Percentiles rank a stretch among this genome's conserved stretches.
Conservation (phyloP, 92 coral and sea anemone species). For the Epizoanthus scotinus region DNA sequence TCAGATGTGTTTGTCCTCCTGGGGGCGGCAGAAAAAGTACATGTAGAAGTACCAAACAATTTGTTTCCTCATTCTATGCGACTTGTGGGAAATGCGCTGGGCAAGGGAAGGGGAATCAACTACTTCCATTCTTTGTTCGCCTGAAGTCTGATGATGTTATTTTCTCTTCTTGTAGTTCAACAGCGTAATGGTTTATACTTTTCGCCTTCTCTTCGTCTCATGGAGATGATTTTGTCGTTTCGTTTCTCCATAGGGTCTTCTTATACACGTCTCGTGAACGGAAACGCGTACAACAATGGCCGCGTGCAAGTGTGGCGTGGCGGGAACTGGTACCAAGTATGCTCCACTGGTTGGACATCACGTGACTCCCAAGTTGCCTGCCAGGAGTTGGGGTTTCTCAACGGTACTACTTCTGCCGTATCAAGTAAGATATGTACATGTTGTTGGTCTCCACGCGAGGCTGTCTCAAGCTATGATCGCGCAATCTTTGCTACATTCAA, state of each 20-base stretch:
- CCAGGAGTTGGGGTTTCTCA: constrained; percentile 63
- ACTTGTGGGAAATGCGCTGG: too few species aligned
- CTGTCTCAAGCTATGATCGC: too few species aligned
- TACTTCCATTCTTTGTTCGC: neutral
- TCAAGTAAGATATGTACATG: neutral
- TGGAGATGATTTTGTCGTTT: neutral
- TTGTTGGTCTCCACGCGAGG: too few species aligned
- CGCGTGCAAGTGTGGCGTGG: constrained; percentile 65
- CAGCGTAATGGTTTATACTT: neutral
- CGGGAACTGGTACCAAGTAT: constrained; percentile 73
- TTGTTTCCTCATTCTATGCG: too few species aligned
- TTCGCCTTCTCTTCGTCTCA: neutral
- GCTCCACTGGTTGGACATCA: constrained; percentile 67
- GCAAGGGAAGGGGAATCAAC: too few species aligned
- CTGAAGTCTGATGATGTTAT: too few species aligned
- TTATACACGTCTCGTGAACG: constrained; percentile 57
- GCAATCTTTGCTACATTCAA: too few species aligned
- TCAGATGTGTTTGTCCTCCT: too few species aligned
- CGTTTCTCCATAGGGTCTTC: constrained; percentile 51
- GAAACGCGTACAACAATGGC: constrained; percentile 50
- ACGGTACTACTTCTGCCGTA: neutral
- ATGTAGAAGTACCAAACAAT: too few species aligned
- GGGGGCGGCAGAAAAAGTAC: too few species aligned
- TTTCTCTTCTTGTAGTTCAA: too few species aligned
- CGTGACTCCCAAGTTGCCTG: constrained; percentile 65